These are phyloP conservation scores for Phrynosoma platyrhinos DNA, from an alignment of 2,113 vertebrate genomes.

Conservation along the genomic window DNA sequence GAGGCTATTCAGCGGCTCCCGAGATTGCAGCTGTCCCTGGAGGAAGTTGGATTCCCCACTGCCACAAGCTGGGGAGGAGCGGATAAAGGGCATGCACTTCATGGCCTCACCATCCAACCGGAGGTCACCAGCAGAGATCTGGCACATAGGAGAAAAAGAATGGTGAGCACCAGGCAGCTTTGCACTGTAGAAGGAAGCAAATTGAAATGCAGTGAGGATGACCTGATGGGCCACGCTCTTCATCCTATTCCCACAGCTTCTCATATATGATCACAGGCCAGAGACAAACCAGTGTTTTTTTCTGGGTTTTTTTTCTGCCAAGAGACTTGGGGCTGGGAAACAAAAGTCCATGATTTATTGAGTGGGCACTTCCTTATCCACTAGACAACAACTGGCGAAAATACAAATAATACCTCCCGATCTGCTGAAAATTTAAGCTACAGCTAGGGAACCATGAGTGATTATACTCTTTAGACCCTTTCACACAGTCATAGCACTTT, in stretches of 20 bases:
- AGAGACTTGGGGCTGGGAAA: background rate
- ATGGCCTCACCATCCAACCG: slow-evolving; percentile 52
- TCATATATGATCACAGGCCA: background rate
- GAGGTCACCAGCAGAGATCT: slow-evolving; percentile 59
- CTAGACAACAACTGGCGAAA: too few species aligned
- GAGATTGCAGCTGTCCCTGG: slow-evolving; percentile 33
- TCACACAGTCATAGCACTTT: too few species aligned
- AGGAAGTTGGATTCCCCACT: slow-evolving; percentile 49
- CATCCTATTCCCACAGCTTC: background rate
- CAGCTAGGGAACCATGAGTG: too few species aligned
- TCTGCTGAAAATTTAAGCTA: too few species aligned
- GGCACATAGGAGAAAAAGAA: slow-evolving; percentile 39
- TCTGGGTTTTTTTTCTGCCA: background rate
- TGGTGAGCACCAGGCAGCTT: background rate
- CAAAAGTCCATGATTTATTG: background rate
- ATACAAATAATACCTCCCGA: too few species aligned
- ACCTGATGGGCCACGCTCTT: background rate
- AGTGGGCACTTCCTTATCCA: too few species aligned
- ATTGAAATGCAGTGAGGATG: background rate
- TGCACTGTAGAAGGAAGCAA: background rate
- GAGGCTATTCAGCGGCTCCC: slow-evolving; percentile 88
- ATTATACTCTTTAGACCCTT: too few species aligned
- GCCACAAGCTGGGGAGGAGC: slow-evolving; percentile 74
- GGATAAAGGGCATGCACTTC: slow-evolving; percentile 65
- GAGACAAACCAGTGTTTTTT: background rate